Percentiles rank a stretch among this genome's conserved stretches.
Conservation (phyloP, 2,888 invertebrate species). For the Colletes collaris region DNA sequence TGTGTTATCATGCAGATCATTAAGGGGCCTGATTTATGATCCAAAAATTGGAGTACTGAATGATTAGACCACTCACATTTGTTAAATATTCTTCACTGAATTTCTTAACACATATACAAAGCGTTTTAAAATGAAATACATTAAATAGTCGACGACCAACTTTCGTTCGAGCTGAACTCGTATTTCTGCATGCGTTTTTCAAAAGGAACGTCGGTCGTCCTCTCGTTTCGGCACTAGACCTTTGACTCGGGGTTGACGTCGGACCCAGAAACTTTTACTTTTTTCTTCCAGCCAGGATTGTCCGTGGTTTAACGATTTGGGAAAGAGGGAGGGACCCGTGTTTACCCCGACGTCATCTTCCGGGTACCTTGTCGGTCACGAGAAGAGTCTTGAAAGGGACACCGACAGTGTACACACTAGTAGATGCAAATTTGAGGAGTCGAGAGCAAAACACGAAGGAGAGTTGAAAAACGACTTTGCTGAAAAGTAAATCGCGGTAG, state of each 20-base stretch:
- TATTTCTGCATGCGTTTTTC: no score
- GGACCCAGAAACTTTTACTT: slow-evolving; percentile 61
- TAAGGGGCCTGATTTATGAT: no score
- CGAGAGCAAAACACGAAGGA: background rate
- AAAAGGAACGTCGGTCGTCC: slow-evolving; percentile 18
- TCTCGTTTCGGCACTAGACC: slow-evolving; percentile 45
- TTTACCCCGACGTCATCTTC: slow-evolving; percentile 26
- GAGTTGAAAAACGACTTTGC: no score
- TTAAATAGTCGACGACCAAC: no score
- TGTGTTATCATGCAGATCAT: no score
- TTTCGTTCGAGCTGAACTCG: no score
- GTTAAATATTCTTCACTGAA: no score
- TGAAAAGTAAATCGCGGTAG: no score
- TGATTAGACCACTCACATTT: no score
- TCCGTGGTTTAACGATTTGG: background rate
- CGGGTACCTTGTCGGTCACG: background rate
- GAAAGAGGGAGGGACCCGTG: background rate
- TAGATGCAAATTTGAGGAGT: slow-evolving; percentile 24
- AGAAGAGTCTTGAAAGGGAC: slow-evolving; percentile 1
- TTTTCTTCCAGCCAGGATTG: slow-evolving; percentile 27
- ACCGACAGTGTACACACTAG: slow-evolving; percentile 2
- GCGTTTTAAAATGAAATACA: no score
- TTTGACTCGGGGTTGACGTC: slow-evolving; percentile 53
- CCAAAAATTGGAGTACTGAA: no score
- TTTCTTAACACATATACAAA: no score